Conservation (phyloP, 92 coral and sea anemone genomes). For the Montipora capitata region DNA sequence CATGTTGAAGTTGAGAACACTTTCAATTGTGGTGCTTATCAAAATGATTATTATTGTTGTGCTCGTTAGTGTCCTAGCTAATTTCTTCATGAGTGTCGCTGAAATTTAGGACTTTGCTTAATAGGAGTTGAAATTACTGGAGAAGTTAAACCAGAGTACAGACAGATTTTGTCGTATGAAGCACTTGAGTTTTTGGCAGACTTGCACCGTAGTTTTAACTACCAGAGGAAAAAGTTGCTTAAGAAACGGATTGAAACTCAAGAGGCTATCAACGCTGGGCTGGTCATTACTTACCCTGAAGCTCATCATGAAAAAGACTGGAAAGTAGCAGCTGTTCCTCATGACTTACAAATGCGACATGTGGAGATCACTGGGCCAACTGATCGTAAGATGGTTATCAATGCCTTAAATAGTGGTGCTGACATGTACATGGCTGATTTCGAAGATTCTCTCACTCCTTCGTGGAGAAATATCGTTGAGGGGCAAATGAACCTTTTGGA, state of each 20-base stretch:
- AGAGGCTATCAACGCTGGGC: conserved; percentile 82
- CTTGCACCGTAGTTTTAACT: conserved; percentile 97
- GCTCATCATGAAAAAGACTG: conserved; percentile 89
- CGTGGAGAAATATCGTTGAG: conserved; percentile 95
- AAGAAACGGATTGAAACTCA: conserved; percentile 89
- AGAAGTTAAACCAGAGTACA: conserved; percentile 83
- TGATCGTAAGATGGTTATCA: conserved; percentile 97
- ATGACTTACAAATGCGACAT: conserved; percentile 96
- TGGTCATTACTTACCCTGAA: conserved; percentile 82
- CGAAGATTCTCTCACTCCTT: conserved; percentile 96
- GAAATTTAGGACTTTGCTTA: not conserved
- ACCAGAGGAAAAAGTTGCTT: conserved; percentile 90
- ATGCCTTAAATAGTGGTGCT: conserved; percentile 99
- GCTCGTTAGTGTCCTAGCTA: too few relatives aligned
- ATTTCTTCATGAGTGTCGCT: not conserved
- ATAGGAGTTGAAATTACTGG: conserved; percentile 93
- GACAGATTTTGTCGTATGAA: conserved; percentile 82
- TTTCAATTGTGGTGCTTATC: too few relatives aligned
- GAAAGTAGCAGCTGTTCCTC: conserved; percentile 97
- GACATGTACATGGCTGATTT: conserved; percentile 99
- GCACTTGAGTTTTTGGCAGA: conserved; percentile 97
- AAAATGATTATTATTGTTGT: too few relatives aligned
- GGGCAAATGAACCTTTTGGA: conserved; percentile 95
- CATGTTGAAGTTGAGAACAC: too few relatives aligned
- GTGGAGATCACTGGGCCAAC: conserved; percentile 99